Conservation (phyloP, 2,888 invertebrate species). For the Troilus luridus region DNA sequence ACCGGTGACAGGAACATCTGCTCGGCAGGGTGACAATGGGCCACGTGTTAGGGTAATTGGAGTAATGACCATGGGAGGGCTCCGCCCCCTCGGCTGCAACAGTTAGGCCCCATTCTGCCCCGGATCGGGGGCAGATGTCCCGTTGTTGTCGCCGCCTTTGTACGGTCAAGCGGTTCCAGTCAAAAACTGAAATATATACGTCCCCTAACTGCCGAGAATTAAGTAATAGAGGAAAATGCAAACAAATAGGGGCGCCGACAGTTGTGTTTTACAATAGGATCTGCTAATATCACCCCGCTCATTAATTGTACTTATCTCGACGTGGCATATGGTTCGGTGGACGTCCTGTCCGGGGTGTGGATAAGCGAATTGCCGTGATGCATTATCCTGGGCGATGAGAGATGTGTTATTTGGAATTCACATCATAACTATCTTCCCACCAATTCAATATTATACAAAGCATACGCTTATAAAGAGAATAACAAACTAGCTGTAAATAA, state of each 20-base stretch:
- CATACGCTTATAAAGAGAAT: no score
- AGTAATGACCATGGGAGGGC: constrained; percentile 46
- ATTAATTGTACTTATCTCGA: constrained; percentile 32
- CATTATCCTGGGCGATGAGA: neutral
- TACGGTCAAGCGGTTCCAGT: constrained; percentile 47
- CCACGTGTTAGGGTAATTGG: constrained; percentile 47
- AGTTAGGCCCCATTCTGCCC: constrained; percentile 27
- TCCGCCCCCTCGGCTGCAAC: constrained; percentile 45
- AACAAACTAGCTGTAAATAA: no score
- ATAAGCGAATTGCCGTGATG: neutral
- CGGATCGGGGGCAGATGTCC: constrained; percentile 16
- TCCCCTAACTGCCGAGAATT: constrained; percentile 10
- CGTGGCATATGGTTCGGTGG: neutral
- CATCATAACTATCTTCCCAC: neutral
- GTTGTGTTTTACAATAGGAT: constrained; percentile 46
- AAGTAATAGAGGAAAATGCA: constrained; percentile 50
- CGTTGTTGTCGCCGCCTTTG: constrained; percentile 44
- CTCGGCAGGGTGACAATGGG: constrained; percentile 39
- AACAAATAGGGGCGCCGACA: constrained; percentile 31
- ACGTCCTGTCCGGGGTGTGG: neutral
- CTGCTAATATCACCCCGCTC: constrained; percentile 12
- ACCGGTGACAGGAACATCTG: constrained; percentile 45
- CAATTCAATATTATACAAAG: no score
- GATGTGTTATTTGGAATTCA: neutral
- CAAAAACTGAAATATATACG: constrained; percentile 22